Conservation (phyloP, 1,140 invertebrate species). For the Onthophagus taurus region DNA sequence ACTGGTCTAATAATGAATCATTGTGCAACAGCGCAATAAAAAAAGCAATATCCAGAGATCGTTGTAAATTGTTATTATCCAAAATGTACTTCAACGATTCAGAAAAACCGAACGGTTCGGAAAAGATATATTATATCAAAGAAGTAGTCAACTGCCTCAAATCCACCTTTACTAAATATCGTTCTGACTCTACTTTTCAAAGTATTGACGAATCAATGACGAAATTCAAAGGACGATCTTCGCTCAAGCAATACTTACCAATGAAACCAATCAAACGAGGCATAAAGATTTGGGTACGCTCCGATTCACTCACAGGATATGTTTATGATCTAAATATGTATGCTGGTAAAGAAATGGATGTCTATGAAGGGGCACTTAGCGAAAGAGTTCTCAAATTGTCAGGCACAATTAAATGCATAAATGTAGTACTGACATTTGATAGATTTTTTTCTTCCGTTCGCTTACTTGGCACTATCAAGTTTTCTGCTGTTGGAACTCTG, state of each 20-base stretch:
- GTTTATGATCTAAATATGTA: no score
- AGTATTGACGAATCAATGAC: constrained; percentile 4
- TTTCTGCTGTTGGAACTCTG: not conserved
- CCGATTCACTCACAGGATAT: no score
- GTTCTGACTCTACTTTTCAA: not conserved
- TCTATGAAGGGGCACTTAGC: no score
- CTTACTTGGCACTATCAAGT: not conserved
- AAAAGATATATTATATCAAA: constrained; percentile 3
- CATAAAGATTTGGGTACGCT: constrained; percentile 2
- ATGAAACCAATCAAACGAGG: not conserved
- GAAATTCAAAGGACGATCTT: constrained; percentile 5
- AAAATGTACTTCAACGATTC: constrained; percentile 8
- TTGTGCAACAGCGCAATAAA: constrained; percentile 3
- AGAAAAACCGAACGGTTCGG: not conserved
- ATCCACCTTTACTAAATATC: not conserved
- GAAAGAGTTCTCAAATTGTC: not conserved
- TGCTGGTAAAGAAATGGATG: no score
- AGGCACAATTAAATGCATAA: not conserved
- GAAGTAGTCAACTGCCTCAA: constrained; percentile 1
- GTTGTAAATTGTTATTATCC: not conserved
- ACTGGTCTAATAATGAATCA: constrained; percentile 5
- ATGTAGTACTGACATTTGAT: not conserved
- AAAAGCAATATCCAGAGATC: constrained; percentile 4
- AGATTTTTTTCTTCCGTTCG: not conserved
- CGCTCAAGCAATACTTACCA: constrained; percentile 29